Conservation (phyloP, 2,888 invertebrate genomes). For the Tachina lurida region DNA sequence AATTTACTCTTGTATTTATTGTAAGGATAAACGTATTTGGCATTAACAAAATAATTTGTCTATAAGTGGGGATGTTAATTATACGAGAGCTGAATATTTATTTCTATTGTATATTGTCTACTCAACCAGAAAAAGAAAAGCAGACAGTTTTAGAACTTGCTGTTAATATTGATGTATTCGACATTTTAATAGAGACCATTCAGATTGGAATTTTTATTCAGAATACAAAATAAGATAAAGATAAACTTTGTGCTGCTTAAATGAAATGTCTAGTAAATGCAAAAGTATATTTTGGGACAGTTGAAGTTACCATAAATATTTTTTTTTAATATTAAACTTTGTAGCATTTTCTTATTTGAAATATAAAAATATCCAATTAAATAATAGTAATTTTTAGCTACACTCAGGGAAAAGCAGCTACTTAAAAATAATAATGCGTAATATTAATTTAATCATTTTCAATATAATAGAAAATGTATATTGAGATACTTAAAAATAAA, state of each 20-base stretch:
- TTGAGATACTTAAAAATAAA: no score
- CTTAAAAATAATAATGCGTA: no score
- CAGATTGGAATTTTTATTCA: constrained; percentile 12
- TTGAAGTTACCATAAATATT: no score
- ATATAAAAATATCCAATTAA: no score
- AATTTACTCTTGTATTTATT: neutral
- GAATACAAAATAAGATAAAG: constrained; percentile 11
- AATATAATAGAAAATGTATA: no score
- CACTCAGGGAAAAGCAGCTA: no score
- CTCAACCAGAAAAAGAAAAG: constrained; percentile 17
- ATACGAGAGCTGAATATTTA: constrained; percentile 54
- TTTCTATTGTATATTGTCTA: constrained; percentile 14
- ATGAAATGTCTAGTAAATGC: constrained; percentile 17
- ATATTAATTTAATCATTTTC: no score
- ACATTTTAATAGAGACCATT: constrained; percentile 44
- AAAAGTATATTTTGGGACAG: neutral
- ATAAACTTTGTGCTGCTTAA: neutral
- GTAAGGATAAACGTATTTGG: neutral
- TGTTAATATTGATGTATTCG: constrained; percentile 16
- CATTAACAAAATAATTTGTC: constrained; percentile 55
- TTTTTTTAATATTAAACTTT: no score
- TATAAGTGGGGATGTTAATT: constrained; percentile 58
- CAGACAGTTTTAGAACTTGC: constrained; percentile 23
- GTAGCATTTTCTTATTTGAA: no score
- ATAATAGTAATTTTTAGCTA: no score